Base-by-base conservation (phyloP, 2,113 vertebrate species). In the Spermophilus dauricus region DNA sequence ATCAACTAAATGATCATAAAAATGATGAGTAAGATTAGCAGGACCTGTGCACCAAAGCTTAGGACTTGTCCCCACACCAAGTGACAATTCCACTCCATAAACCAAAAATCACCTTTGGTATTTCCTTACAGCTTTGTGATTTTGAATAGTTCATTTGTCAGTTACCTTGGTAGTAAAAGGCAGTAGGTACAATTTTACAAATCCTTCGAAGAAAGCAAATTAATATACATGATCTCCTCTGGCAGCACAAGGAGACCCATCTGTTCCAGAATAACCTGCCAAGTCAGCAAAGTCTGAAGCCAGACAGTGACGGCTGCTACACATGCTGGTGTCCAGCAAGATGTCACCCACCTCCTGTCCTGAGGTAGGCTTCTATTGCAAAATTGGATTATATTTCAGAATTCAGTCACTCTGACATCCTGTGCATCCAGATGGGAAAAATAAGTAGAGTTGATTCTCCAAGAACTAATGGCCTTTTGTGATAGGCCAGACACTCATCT, bases 181-280 rank as follows among this genome's bases (percentile, higher is more conserved):
- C 87, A 85, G 86, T 61, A 37, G 9, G 70, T 39, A 75, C 12
- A 4, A 56, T 61, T 91, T 95, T 91, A 65, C 17, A 94, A 84
- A 81, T 89, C 78, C 70, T 81, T 92, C 2, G 8, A 91, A 96
- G 89, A 86, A 97, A 95, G 89, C 91, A 89, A 95, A 94, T 93
- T 73, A 94, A 85, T 80, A 81, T 22, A 53, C 6, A 0, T 61
- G 77, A 58, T 94, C 92, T 97, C 70, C 93, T 77, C 61, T 1
- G 9, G 39, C 39, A 37, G 72, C 75, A 96, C 80, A 45, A 4
- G 9, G 86, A 93, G 39, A 61, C 45, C 97, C 97, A 95, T 95
- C 96, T 98, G 96, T 89, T 81, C 56, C n/a, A 8, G 48, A 30
- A 67, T 63, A 81, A 91, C 37, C 91, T 97, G 96, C 97, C 96